phyloP scores from a whole-genome alignment of 1,140 invertebrate genomes.

The Chironomus striatipennis region DNA sequence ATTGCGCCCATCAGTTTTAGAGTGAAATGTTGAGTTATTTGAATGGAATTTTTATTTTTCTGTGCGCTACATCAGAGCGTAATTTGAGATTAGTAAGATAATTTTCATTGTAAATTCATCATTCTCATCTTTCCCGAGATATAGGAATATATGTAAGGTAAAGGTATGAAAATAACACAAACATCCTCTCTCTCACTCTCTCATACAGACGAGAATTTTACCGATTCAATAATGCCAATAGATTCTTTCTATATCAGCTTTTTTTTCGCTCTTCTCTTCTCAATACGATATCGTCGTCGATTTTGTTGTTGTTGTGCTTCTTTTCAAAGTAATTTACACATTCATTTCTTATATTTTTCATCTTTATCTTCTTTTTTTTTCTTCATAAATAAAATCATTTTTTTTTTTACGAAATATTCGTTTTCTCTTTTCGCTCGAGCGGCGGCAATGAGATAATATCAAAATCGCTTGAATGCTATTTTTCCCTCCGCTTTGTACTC shows the following conservation, averaged over 20 bases:
- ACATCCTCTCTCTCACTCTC: no score
- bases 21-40: no score
- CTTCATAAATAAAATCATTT: neutral
- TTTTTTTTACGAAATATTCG: slow-evolving; percentile 9
- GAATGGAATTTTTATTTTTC: no score
- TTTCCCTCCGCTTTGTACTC: neutral
- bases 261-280: neutral
- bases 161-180: neutral
- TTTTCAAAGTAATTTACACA: slow-evolving; percentile 2
- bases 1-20: no score
- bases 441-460: slow-evolving; percentile 11
- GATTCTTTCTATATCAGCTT: neutral
- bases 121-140: neutral
- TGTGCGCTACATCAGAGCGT: no score
- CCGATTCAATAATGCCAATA: neutral
- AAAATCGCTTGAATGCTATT: slow-evolving; percentile 19
- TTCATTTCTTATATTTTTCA: neutral
- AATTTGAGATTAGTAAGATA: neutral
- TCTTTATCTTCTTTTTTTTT: slow-evolving; percentile 8
- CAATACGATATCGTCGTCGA: no score
- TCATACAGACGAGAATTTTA: neutral
- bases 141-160: neutral
- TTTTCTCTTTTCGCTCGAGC: slow-evolving; percentile 6
- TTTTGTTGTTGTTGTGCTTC: neutral
- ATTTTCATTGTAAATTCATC: neutral